Conservation (phyloP, 2,888 invertebrate species). For the Phalera bucephala region DNA sequence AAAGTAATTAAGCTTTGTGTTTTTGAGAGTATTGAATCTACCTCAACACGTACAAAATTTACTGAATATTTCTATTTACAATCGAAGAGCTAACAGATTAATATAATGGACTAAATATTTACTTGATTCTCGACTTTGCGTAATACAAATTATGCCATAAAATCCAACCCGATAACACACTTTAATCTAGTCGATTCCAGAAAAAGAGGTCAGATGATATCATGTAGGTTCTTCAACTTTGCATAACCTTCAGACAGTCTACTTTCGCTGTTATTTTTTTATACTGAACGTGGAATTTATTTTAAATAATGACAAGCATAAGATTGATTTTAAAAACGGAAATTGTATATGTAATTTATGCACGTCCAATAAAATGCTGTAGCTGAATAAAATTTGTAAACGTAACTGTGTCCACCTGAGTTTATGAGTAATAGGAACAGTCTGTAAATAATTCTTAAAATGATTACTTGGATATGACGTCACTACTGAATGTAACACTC, state of each 20-base stretch:
- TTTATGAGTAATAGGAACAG: no score
- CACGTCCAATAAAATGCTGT: no score
- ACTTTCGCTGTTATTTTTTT: neutral
- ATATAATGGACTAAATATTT: neutral
- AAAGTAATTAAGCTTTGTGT: neutral
- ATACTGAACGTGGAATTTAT: neutral
- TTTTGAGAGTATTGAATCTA: neutral
- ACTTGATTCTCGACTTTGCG: neutral
- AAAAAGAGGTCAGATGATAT: neutral
- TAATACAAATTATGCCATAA: no score
- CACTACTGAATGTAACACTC: conserved; percentile 12
- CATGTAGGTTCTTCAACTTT: neutral
- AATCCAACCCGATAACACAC: neutral
- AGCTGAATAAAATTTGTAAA: no score
- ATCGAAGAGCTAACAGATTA: neutral
- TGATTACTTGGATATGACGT: neutral
- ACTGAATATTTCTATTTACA: neutral
- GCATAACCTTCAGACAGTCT: neutral
- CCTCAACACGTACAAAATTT: neutral
- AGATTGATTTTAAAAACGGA: no score
- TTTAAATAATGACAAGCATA: neutral
- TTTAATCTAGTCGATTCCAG: neutral
- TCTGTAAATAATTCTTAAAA: no score
- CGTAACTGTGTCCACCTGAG: neutral
- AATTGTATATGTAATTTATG: no score